These are phyloP conservation scores for Potorous gilbertii DNA, from an alignment of 2,797 vertebrate species.

Conservation along the genomic window DNA sequence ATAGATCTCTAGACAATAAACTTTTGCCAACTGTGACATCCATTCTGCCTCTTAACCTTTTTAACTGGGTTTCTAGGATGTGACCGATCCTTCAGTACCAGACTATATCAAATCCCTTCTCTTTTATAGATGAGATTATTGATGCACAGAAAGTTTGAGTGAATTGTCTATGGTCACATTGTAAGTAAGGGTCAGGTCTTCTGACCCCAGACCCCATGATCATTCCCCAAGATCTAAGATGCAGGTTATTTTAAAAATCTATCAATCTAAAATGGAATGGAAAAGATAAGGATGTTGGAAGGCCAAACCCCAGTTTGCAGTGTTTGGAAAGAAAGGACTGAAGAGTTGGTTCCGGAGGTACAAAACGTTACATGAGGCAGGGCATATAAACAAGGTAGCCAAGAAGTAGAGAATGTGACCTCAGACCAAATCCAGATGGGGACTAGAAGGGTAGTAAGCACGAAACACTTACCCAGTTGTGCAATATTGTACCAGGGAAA, in stretches of 20 bases:
- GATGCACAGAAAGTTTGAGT: constrained; percentile 52
- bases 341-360: neutral
- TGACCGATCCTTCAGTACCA: neutral
- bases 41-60: neutral
- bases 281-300: neutral
- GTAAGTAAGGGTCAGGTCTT: neutral
- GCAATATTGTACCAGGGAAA: constrained; percentile 51
- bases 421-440: constrained; percentile 36
- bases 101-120: neutral
- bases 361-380: constrained; percentile 17
- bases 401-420: constrained; percentile 44
- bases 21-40: neutral
- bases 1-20: neutral
- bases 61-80: neutral
- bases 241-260: neutral
- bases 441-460: constrained; percentile 37
- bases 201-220: neutral
- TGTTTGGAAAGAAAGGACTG: neutral
- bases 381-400: constrained; percentile 40
- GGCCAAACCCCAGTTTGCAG: neutral
- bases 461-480: constrained; percentile 47
- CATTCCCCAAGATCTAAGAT: neutral
- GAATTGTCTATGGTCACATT: constrained; percentile 46
- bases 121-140: constrained; percentile 51
- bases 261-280: neutral